phyloP scores from a whole-genome alignment of 2,113 vertebrate species.

The Anthoscopus minutus region DNA sequence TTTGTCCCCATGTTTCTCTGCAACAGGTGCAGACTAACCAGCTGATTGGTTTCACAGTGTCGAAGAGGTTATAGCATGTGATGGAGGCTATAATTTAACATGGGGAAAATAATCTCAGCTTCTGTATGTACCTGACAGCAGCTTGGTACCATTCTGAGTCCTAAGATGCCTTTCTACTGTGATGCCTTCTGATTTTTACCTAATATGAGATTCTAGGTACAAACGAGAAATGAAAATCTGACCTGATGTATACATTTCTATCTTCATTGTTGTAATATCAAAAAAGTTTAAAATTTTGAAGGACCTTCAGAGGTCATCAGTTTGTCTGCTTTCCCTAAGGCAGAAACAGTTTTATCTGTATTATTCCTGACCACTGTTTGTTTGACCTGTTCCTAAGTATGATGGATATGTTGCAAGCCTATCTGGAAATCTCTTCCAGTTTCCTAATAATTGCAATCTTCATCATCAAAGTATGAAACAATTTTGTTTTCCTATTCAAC shows the following conservation, averaged over 20 bases:
- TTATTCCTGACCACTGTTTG: background rate
- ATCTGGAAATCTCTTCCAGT: background rate
- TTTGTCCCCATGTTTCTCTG: background rate
- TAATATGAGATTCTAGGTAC: background rate
- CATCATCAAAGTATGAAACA: background rate
- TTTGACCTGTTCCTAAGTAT: slow-evolving; percentile 11
- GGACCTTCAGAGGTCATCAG: background rate
- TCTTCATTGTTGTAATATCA: background rate
- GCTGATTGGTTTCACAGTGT: background rate
- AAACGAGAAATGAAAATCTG: background rate
- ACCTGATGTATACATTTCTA: background rate
- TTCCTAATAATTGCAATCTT: background rate
- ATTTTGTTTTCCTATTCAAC: background rate
- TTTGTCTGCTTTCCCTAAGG: background rate
- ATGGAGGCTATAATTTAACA: background rate
- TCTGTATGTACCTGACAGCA: background rate
- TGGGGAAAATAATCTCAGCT: background rate
- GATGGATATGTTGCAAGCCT: background rate
- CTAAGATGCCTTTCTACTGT: background rate
- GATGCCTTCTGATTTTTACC: background rate
- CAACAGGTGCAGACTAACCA: background rate
- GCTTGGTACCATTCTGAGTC: background rate
- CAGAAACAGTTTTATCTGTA: background rate
- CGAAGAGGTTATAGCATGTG: background rate
- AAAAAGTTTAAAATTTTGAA: background rate